These are phyloP conservation scores for Sweltsa coloradensis DNA, from an alignment of 1,140 invertebrate genomes.

Conservation along the genomic window DNA sequence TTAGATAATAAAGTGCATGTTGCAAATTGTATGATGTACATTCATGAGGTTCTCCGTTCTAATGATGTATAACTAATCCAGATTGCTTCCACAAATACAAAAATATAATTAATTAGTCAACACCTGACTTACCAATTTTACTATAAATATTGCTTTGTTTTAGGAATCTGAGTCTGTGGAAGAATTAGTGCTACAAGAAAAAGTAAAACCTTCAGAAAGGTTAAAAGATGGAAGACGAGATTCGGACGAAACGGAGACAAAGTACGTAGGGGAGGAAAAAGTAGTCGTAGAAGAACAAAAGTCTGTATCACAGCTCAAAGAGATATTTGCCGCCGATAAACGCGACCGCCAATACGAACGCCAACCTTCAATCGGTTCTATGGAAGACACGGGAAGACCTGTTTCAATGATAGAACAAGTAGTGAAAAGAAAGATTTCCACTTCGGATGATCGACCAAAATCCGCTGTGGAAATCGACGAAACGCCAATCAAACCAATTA, in stretches of 20 bases:
- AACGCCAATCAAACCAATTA: conserved; percentile 29
- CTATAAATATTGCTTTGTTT: conserved; percentile 15
- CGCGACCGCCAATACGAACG: conserved; percentile 12
- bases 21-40: no score
- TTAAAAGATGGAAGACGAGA: conserved; percentile 6
- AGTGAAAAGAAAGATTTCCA: conserved; percentile 51
- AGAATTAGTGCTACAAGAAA: conserved; percentile 33
- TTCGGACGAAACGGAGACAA: conserved; percentile 35
- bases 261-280: conserved; percentile 62
- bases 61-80: no score
- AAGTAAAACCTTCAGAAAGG: conserved; percentile 18
- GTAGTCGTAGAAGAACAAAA: conserved; percentile 36
- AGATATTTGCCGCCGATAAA: conserved; percentile 12
- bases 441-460: no score
- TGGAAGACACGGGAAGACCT: conserved; percentile 38
- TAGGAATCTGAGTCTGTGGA: conserved; percentile 51
- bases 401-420: conserved; percentile 25
- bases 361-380: conserved; percentile 22
- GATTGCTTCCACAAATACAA: no score
- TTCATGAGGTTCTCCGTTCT: no score
- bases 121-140: background rate
- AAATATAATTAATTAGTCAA: no score
- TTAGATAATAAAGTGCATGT: no score
- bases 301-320: conserved; percentile 11
- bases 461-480: conserved; percentile 39